A percentile compares a stretch with the other conserved stretches of the same genome.
These are phyloP conservation scores for Oxytorus armatus DNA, from an alignment of 2,888 invertebrate species.

Conservation along the genomic window DNA sequence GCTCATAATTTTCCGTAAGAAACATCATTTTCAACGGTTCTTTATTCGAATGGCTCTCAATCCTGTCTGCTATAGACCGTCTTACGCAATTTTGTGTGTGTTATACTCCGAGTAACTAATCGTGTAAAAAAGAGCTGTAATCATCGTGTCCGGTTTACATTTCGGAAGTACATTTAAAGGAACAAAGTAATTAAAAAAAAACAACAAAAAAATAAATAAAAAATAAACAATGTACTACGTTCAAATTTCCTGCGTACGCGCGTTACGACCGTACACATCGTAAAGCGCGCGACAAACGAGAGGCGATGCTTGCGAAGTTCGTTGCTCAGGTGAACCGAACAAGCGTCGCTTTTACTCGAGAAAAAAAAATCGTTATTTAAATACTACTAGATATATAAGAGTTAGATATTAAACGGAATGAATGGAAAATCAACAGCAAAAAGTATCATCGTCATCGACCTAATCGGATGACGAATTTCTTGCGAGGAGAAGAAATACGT, in stretches of 20 bases:
- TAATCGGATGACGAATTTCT: constrained; percentile 53
- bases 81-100: constrained; percentile 20
- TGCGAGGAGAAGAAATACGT: constrained; percentile 1
- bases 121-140: constrained; percentile 32
- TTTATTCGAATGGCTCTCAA: not conserved
- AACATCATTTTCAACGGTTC: constrained; percentile 9
- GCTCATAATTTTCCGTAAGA: not conserved
- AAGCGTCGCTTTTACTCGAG: constrained; percentile 64
- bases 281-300: constrained; percentile 6
- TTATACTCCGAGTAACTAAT: constrained; percentile 17
- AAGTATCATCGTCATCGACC: constrained; percentile 44
- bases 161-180: constrained; percentile 11
- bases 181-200: constrained; percentile 29
- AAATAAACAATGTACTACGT: too few species aligned
- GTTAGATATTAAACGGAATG: constrained; percentile 30
- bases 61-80: not conserved
- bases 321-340: constrained; percentile 74
- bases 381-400: constrained; percentile 21
- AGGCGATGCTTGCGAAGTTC: constrained; percentile 70
- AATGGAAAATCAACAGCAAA: not conserved
- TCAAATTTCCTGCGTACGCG: constrained; percentile 33
- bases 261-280: constrained; percentile 45
- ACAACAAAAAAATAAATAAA: constrained; percentile 2
- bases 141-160: constrained; percentile 40
- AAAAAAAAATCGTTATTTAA: constrained; percentile 26